Base-by-base conservation (phyloP, 2,888 invertebrate genomes). In the Ormyrus pomaceus region DNA sequence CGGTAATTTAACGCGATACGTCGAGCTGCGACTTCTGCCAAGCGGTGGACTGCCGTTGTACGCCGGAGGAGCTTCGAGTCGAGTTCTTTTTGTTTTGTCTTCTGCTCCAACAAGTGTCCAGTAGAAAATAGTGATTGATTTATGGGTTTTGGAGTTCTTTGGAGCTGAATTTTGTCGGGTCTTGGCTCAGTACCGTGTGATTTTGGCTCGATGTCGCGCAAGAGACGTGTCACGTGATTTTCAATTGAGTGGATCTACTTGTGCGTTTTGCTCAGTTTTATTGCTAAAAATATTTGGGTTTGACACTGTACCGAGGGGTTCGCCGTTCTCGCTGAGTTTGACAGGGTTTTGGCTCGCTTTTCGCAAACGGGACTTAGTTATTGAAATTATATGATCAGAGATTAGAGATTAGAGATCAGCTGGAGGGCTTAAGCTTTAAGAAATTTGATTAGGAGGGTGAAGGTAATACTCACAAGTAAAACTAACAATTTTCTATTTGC, bases 201-300 rank as follows among this genome's bases (percentile, higher is more conserved):
- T 76, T 79, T 81, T 81, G 72, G 76, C 79, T 76, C 51, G 62
- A 45, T 46, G 48, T 79, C 75, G 69, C 73, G 72, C 69, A 77
- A 65, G 56, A 79, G 5, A n/a, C 10, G 58, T 56, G 61, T 82
- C 82, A 82, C 82, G 82, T 82, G 82, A 82, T 82, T 77, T 70
- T 77, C 70, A 77, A 69, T 79, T 73, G 58, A 81, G 64, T 48
- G 46, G 69, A 68, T 71, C 68, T 65, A 58, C 62, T 77, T 80
- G 58, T 53, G 74, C 62, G 58, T 65, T 58, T 64, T 53, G 8
- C 10, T 58, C 7, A 13, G 53, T 56, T 59, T 66, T 56, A 55
- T 51, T 58, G 55, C 75, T 71, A 73, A 75, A 74, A 80, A 77
- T 73, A 68, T 80, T 71, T 80, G 10, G 11, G 10, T 50, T 68